A percentile compares a stretch with the other conserved stretches of the same genome.
phyloP scores from a whole-genome alignment of 1,140 invertebrate genomes.

The Neuroterus valhalla region DNA sequence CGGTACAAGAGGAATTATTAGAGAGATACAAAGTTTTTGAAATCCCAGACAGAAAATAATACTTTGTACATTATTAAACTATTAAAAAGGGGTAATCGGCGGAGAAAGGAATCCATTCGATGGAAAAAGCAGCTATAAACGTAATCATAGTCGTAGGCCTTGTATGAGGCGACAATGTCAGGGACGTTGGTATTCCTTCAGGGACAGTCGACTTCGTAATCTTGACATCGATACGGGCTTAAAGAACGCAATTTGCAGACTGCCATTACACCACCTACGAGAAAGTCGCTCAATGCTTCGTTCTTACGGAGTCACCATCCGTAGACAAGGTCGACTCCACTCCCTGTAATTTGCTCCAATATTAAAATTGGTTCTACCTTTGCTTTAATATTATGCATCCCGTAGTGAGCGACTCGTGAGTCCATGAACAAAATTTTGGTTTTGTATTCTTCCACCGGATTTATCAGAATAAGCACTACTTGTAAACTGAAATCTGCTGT shows the following conservation, averaged over 20 bases:
- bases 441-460: not conserved
- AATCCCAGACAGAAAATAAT: no score
- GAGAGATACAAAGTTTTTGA: no score
- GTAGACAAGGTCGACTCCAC: slow-evolving; percentile 15
- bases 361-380: slow-evolving; percentile 13
- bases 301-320: not conserved
- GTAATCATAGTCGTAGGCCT: slow-evolving; percentile 50
- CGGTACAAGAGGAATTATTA: no score
- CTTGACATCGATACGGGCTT: slow-evolving; percentile 63
- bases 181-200: slow-evolving; percentile 59
- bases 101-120: not conserved
- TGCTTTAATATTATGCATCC: not conserved
- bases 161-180: slow-evolving; percentile 69
- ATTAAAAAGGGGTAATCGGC: not conserved
- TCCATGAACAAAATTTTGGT: not conserved
- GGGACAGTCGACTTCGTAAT: slow-evolving; percentile 60
- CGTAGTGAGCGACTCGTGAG: not conserved
- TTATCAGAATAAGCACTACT: not conserved
- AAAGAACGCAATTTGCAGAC: slow-evolving; percentile 45
- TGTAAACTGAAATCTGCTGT: no score
- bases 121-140: not conserved
- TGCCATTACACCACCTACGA: slow-evolving; percentile 40
- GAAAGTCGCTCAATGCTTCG: slow-evolving; percentile 25
- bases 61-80: not conserved
- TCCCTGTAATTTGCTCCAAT: slow-evolving; percentile 15